These are phyloP conservation scores for Abrostola tripartita DNA, from an alignment of 2,888 invertebrate species.

Conservation along the genomic window DNA sequence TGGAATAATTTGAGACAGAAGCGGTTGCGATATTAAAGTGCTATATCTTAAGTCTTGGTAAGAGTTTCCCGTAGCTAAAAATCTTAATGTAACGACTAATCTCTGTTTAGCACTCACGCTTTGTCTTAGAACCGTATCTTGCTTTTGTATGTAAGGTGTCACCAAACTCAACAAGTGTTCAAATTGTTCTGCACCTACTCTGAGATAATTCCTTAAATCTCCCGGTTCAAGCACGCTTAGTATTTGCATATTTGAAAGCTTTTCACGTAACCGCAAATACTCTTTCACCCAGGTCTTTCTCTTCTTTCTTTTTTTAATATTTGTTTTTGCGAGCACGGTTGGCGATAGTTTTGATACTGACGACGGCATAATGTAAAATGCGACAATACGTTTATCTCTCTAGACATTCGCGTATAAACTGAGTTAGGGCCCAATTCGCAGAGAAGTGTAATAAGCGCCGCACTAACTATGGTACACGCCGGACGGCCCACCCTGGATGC, in stretches of 20 bases:
- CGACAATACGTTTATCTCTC: too few relatives aligned
- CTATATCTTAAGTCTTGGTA: constrained; percentile 19
- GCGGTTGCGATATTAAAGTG: constrained; percentile 12
- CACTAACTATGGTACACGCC: too few relatives aligned
- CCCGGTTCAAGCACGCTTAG: constrained; percentile 1
- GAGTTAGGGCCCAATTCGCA: too few relatives aligned
- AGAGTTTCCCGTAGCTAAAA: constrained; percentile 16
- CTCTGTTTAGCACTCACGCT: constrained; percentile 11
- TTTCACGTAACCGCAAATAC: constrained; percentile 2
- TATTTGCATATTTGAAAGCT: constrained; percentile 6
- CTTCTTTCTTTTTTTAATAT: too few relatives aligned
- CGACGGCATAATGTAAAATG: too few relatives aligned
- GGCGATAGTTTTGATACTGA: too few relatives aligned
- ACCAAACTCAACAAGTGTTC: constrained; percentile 3
- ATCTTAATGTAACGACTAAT: constrained; percentile 15
- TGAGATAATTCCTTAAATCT: constrained; percentile 1
- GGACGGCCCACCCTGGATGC: too few relatives aligned
- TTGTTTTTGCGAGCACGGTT: too few relatives aligned
- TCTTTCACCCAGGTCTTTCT: constrained; percentile 5
- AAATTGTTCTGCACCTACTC: constrained; percentile 3
- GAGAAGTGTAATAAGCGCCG: too few relatives aligned
- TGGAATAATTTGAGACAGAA: constrained; percentile 23
- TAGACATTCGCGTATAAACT: too few relatives aligned
- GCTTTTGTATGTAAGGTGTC: constrained; percentile 5
- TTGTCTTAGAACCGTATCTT: constrained; percentile 4